These are phyloP conservation scores for Epinotia nisella DNA, from an alignment of 2,888 invertebrate species.

Conservation along the genomic window DNA sequence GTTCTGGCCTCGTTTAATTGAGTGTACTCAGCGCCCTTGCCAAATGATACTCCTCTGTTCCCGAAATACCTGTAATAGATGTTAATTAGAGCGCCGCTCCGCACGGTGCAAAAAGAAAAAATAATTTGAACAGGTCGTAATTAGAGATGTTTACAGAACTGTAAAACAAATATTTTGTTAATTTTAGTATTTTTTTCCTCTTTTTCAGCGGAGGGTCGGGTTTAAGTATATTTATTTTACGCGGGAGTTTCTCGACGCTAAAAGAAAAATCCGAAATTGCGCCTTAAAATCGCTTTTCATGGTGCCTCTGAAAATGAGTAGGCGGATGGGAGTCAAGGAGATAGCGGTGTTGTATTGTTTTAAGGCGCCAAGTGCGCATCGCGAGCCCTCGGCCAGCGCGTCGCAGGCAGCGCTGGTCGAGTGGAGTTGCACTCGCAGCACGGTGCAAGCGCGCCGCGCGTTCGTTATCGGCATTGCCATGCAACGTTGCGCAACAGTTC, in stretches of 20 bases:
- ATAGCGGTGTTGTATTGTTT: conserved; percentile 24
- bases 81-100: conserved; percentile 80
- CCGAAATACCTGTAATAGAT: conserved; percentile 83
- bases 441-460: conserved; percentile 26
- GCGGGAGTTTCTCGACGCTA: conserved; percentile 69
- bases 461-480: conserved; percentile 48
- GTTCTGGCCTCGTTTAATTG: conserved; percentile 73
- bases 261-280: conserved; percentile 76
- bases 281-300: conserved; percentile 64
- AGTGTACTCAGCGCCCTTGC: conserved; percentile 82
- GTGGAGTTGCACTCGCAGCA: conserved; percentile 36
- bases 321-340: not conserved
- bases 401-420: not conserved
- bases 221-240: conserved; percentile 83
- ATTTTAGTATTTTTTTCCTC: conserved; percentile 79
- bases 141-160: conserved; percentile 84
- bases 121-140: conserved; percentile 84
- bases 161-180: conserved; percentile 84
- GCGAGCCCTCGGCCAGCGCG: not conserved
- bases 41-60: conserved; percentile 81
- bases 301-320: conserved; percentile 48
- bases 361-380: not conserved
- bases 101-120: conserved; percentile 76
- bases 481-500: conserved; percentile 51
- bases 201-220: conserved; percentile 72